Conservation (phyloP, 2,113 vertebrate species). For the Marmota monax region DNA sequence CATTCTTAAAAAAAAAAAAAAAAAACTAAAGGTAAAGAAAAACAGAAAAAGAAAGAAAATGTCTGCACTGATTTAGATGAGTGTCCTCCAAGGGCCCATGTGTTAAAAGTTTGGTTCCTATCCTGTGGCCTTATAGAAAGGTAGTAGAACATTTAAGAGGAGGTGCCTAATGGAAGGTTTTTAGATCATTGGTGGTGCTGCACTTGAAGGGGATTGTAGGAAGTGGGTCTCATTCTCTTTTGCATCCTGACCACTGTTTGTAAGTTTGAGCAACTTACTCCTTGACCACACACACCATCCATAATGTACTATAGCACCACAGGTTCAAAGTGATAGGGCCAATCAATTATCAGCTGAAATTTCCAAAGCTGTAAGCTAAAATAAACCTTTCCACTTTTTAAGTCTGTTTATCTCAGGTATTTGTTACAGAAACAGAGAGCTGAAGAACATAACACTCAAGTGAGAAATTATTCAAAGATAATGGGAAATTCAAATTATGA, state of each 20-base stretch:
- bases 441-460: background rate
- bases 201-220: background rate
- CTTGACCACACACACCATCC: background rate
- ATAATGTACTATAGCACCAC: background rate
- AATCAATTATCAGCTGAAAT: background rate
- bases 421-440: background rate
- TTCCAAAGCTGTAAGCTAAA: background rate
- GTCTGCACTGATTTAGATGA: background rate
- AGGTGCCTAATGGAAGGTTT: background rate
- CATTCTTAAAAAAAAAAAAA: too few species aligned
- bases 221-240: background rate
- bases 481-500: background rate
- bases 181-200: too few species aligned
- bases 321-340: background rate
- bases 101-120: background rate
- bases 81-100: background rate
- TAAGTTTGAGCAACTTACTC: background rate
- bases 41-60: background rate
- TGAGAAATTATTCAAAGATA: background rate
- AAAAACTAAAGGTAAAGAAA: too few species aligned
- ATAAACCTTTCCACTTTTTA: background rate
- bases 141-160: background rate
- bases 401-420: background rate
- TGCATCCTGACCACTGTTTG: too few species aligned
- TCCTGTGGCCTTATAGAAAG: background rate